These are phyloP conservation scores for Zonitis immaculata DNA, from an alignment of 2,888 invertebrate species.

Conservation along the genomic window DNA sequence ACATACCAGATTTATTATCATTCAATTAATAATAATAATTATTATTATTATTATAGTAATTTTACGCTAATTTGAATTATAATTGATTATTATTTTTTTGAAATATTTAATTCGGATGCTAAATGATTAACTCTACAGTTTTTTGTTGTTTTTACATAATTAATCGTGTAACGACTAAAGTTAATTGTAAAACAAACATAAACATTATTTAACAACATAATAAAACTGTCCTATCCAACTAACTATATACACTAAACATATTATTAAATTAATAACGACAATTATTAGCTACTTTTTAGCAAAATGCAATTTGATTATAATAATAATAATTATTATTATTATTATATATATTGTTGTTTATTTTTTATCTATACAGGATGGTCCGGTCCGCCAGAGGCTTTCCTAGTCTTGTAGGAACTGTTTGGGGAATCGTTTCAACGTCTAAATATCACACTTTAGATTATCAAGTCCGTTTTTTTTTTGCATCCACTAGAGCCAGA, in stretches of 20 bases:
- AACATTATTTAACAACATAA: slow-evolving; percentile 1
- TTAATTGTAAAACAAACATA: slow-evolving; percentile 3
- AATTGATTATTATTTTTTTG: too few species aligned
- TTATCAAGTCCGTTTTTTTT: too few species aligned
- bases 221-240: slow-evolving; percentile 1
- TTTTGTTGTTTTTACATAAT: not conserved
- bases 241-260: not conserved
- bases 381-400: too few species aligned
- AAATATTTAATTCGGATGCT: not conserved
- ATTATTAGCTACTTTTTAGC: not conserved
- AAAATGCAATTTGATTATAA: not conserved
- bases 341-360: too few species aligned
- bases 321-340: too few species aligned
- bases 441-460: too few species aligned
- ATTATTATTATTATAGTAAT: not conserved
- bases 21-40: too few species aligned
- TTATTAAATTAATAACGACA: not conserved
- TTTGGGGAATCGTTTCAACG: too few species aligned
- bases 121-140: not conserved
- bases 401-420: too few species aligned
- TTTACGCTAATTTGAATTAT: too few species aligned
- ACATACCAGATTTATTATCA: not conserved
- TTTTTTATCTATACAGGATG: too few species aligned
- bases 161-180: not conserved
- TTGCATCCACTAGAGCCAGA: too few species aligned